Evolutionary conservation across 2,888 invertebrate genomes (phyloP), one percentile per base, ranked within the genome.

Genomic region (Drosophila mercatorum): DNA sequence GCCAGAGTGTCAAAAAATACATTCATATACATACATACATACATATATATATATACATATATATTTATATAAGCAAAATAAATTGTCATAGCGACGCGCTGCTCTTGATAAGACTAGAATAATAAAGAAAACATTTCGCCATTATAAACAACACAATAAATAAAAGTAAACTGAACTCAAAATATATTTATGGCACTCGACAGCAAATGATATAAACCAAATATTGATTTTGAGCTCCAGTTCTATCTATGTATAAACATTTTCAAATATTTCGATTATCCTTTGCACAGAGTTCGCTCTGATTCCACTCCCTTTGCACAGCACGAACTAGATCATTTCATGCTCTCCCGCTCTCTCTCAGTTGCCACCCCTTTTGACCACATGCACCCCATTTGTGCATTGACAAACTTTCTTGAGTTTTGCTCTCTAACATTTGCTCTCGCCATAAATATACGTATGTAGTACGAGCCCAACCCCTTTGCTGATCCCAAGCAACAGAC

Each of bases 21-120:
- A 34, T 22, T 22, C 22, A 22, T 22, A 22, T 22, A 22, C 17
- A 17, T 17, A 17, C 17, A 0, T 17, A 17, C 17, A 17, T 17
- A 17, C 17, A 17, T 17, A 17, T 17, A 17, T 17, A 17, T 17
- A 0, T 17, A n/a, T n/a, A n/a, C n/a, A n/a, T 40, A 36, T 49
- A 43, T 41, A 46, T 26, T 5, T 38, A 38, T 47, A 63, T 8
- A 59, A 62, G 68, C 69, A 67, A 66, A 83, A 82, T 80, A 83
- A 88, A 82, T 77, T 74, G 80, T 70, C 72, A 72, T 72, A 74
- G 80, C 73, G 57, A 69, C 56, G 68, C 55, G 69, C 63, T 71
- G 72, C 53, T 69, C 69, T 60, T 77, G 77, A 72, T 77, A 77
- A 77, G 77, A 38, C 43, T 41, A 11, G 61, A 74, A 79, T 68